Base-by-base conservation (phyloP, 2,888 invertebrate species). In the Acholoe squamosa region DNA sequence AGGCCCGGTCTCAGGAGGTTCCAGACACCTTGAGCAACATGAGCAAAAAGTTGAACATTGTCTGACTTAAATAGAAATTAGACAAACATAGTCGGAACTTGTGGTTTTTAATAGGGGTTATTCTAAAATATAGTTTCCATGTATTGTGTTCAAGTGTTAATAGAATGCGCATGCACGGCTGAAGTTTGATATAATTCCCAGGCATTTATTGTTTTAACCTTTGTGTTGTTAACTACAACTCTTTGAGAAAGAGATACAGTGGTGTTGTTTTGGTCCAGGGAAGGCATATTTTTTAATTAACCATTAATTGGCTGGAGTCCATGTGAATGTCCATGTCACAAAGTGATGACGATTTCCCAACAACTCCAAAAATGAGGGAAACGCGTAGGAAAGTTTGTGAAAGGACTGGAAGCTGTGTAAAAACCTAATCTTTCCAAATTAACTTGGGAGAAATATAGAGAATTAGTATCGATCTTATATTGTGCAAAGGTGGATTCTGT, bases 261-360 rank as follows among this genome's bases (percentile, higher is more conserved):
- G 80, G 3, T 34, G 33, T 33, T 80, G 80, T 80, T 80, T 80
- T 80, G 80, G 80, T 80, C 80, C 80, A 80, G 80, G 80, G 80
- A 80, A 43, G 14, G 80, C 19, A 34, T 33, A 43, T 19, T 80
- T 80, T 33, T 80, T 34, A 80, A 80, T 33, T 80, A 16, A 14
- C 33, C 43, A 16, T 0, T 80, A 80, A 80, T 80, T 80, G 80
- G n/a, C 33, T 43, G 43, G 43, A 22, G 80, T 7, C 34, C 33
- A 14, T 16, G 34, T 80, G 80, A 80, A 80, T 80, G 80, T 80
- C 33, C 34, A 43, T 34, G 80, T 80, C 80, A 80, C 34, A 80
- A 80, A 80, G 80, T 80, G 19, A 80, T 80, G 80, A 33, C 80
- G 80, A 43, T 80, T 80, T 80, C 80, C 80, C 80, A 80, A 43